Percentiles rank a stretch among this genome's conserved stretches.
Evolutionary conservation across 2,113 vertebrate genomes (phyloP).

Genomic region (Maylandia zebra): DNA sequence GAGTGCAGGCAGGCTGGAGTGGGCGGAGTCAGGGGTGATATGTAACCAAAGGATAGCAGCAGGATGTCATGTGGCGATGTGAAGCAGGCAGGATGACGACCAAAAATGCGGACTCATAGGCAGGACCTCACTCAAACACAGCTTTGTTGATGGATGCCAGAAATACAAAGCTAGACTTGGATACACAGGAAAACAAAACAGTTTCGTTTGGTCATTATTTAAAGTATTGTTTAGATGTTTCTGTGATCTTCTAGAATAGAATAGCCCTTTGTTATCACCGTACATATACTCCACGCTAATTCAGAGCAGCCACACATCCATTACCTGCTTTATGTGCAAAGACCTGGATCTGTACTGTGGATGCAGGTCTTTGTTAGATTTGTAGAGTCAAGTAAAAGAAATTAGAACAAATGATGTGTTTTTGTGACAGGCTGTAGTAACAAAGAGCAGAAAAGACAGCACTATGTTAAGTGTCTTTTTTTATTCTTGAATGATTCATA

Average conservation of each 20-base stretch:
- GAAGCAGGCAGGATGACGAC: background rate
- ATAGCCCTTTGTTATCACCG: background rate
- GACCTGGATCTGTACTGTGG: background rate
- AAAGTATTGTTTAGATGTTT: background rate
- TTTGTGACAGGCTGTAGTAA: background rate
- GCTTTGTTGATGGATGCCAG: background rate
- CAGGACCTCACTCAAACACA: background rate
- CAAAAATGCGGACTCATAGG: background rate
- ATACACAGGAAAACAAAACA: background rate
- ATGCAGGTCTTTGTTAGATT: background rate
- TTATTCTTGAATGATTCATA: background rate
- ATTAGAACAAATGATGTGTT: background rate
- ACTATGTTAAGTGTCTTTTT: background rate
- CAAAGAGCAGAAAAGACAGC: background rate
- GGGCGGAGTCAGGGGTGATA: background rate
- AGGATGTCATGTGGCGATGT: background rate
- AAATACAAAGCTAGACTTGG: background rate
- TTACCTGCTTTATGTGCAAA: background rate
- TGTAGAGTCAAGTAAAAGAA: background rate
- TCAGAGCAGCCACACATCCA: background rate
- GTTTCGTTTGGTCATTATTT: background rate
- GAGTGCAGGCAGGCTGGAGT: background rate
- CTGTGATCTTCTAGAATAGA: fast-evolving
- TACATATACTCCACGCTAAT: background rate
- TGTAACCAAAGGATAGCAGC: background rate